Evolutionary conservation across 2,113 vertebrate species (phyloP), one percentile per base, ranked within the genome.

Genomic region (Carlito syrichta): DNA sequence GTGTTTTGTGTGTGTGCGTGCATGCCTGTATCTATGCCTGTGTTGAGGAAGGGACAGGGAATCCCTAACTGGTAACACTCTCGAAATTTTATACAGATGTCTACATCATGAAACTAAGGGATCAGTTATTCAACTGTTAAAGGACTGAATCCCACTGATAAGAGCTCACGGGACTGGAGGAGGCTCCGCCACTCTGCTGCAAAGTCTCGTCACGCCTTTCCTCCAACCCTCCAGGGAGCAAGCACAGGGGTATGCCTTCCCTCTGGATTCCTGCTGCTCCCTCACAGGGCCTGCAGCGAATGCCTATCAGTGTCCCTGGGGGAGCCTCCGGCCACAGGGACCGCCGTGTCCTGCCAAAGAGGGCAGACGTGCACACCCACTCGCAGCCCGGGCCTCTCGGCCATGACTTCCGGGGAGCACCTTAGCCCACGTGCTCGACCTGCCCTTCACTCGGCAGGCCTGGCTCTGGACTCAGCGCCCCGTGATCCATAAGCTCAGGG

Each of bases 401-500:
- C 54, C 58, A 52, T 27, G 25, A 48, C 30, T 5, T 16, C 56
- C 17, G 1, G 17, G 30, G 56, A 76, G 8, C 58, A 35, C 38
- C 56, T 17, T 7, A 60, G 10, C 9, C 69, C 3, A 1, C 1
- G 5, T 30, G 14, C 25, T 45, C 45, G 27, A 32, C 6, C 10
- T 10, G 32, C 8, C 35, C 17, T 73, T 54, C 48, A 56, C 40
- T 77, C 54, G 3, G 35, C 23, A 50, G 20, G 11, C 74, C 35
- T 35, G 17, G 35, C 43, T 54, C 38, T 58, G 43, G 38, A 30
- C 60, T 30, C 79, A 6, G 43, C 5, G 17, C 20, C 35, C 22
- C 0, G 3, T 19, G 11, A 43, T 6, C 6, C 30, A 71, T 19
- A 68, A n/a, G 0, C 14, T 3, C 11, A 19, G 14, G 40, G 14